A percentile compares a stretch with the other conserved stretches of the same genome.
Evolutionary conservation across 2,113 vertebrate species (phyloP).

Genomic region (Piprites chloris): DNA sequence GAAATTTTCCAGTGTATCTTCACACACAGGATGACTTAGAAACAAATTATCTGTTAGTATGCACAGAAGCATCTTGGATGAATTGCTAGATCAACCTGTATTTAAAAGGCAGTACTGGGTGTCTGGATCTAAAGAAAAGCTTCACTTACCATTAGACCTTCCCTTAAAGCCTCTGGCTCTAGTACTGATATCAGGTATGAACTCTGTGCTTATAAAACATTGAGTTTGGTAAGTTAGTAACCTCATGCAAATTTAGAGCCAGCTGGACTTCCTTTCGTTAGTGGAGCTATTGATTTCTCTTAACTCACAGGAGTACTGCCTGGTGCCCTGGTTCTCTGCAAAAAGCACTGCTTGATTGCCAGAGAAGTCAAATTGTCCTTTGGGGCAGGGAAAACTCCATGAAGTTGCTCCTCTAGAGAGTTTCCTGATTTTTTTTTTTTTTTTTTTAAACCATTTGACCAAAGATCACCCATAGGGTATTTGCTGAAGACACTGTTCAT

Average conservation of each 20-base stretch:
- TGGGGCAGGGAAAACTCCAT: fast-evolving
- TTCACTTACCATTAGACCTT: neutral
- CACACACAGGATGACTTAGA: neutral
- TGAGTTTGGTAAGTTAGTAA: neutral
- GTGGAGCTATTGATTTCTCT: neutral
- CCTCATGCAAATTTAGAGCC: neutral
- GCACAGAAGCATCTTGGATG: neutral
- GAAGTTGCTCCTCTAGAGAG: neutral
- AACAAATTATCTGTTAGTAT: neutral
- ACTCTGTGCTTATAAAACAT: fast-evolving
- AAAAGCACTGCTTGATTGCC: neutral
- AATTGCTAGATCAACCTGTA: neutral
- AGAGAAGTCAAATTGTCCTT: neutral
- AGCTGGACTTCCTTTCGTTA: neutral
- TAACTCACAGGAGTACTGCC: neutral
- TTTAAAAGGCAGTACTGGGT: neutral
- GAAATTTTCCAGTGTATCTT: neutral
- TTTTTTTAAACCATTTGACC: neutral
- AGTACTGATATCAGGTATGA: neutral
- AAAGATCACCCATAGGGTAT: neutral
- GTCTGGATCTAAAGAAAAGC: neutral
- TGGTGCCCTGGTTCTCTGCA: neutral
- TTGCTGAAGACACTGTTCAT: neutral
- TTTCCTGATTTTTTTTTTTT: neutral
- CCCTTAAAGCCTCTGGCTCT: neutral